A percentile compares a stretch with the other conserved stretches of the same genome.
These are phyloP conservation scores for Antheraea yamamai DNA, from an alignment of 2,888 invertebrate genomes.

Conservation along the genomic window DNA sequence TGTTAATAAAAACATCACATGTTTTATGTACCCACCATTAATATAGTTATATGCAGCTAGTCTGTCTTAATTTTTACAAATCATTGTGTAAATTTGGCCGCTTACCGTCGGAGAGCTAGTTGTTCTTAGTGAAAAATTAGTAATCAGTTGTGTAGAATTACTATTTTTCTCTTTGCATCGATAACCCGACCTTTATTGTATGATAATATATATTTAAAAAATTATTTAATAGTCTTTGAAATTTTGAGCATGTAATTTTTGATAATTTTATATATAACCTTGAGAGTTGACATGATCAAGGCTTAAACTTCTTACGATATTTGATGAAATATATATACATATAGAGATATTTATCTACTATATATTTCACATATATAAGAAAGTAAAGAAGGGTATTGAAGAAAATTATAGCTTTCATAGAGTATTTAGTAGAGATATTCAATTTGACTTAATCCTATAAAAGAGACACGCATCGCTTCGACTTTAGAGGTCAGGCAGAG, in stretches of 20 bases:
- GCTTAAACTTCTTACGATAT: not conserved
- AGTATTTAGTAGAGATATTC: not conserved
- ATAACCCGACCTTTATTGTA: not conserved
- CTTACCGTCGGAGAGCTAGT: not conserved
- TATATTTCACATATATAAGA: not conserved
- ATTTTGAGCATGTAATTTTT: not conserved
- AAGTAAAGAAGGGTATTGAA: not conserved
- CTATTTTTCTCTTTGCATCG: not conserved
- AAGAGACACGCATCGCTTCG: not conserved
- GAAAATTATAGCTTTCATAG: not conserved
- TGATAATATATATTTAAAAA: not conserved
- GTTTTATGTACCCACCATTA: constrained; percentile 17
- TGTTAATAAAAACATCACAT: not conserved
- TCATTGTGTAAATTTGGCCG: not conserved
- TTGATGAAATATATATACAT: not conserved
- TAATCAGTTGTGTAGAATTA: not conserved
- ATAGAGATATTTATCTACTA: not conserved
- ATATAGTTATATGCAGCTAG: constrained; percentile 2
- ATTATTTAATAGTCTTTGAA: not conserved
- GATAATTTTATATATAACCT: not conserved
- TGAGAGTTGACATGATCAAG: not conserved
- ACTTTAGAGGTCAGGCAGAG: not conserved
- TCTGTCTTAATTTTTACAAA: not conserved
- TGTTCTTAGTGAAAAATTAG: not conserved
- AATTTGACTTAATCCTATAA: not conserved